Evolutionary conservation across 2,888 invertebrate species (phyloP), one percentile per base, ranked within the genome.

Genomic region (Cabera pusaria): DNA sequence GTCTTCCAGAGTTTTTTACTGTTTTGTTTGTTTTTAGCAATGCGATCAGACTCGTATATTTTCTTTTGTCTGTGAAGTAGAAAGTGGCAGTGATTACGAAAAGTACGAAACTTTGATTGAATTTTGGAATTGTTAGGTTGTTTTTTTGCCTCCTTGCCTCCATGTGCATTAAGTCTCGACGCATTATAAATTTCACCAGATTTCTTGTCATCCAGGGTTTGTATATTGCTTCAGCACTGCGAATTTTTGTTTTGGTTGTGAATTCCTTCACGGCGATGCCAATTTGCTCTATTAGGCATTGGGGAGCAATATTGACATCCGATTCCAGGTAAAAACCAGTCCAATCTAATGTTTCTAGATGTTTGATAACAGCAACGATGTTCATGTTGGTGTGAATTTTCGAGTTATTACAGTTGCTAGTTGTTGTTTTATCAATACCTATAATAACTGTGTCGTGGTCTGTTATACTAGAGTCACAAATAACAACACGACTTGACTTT

Each of bases 161-260:
- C 6, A 28, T 3, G 20, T 28, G 28, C 6, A 28, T 10, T 3
- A 6, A 6, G 6, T 28, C 19, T 28, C 19, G 18, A 11, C 19
- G 18, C 6, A n/a, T 8, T 1, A 28, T 20, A 10, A 18, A 20
- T 6, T 28, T 28, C 0, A 28, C 6, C 6, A 28, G 20, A 2
- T 11, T 28, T 4, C 19, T 9, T 11, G 28, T 8, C n/a, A 28
- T 28, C 28, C 20, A 28, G 5, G 28, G 28, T 9, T 18, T 28
- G 1, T 12, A 10, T 28, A 6, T 28, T 6, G n/a, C n/a, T n/a
- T n/a, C n/a, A n/a, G n/a, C n/a, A n/a, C n/a, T n/a, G n/a, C n/a
- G n/a, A n/a, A n/a, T n/a, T n/a, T n/a, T n/a, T n/a, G n/a, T n/a
- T n/a, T n/a, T n/a, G n/a, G 28, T 11, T 0, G 28, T 28, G 6